These are phyloP conservation scores for Misgurnus anguillicaudatus DNA, from an alignment of 2,113 vertebrate genomes.

Conservation along the genomic window DNA sequence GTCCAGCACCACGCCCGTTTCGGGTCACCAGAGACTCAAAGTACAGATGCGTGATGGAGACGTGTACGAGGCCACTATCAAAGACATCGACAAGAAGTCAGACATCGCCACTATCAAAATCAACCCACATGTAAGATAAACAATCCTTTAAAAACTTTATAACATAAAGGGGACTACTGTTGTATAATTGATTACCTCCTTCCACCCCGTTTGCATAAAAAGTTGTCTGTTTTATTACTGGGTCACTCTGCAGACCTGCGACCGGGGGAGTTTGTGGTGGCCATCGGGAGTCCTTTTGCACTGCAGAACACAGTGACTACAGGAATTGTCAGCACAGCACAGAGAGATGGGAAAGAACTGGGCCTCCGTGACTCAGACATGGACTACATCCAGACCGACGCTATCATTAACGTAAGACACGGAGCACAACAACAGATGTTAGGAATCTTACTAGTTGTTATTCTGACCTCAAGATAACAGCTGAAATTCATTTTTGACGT, in stretches of 20 bases:
- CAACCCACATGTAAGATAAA: constrained; percentile 77
- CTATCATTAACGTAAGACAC: constrained; percentile 92
- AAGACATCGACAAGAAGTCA: constrained; percentile 91
- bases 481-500: neutral
- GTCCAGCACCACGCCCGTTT: constrained; percentile 76
- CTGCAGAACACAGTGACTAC: constrained; percentile 98
- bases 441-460: neutral
- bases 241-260: constrained; percentile 88
- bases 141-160: neutral
- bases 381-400: constrained; percentile 97
- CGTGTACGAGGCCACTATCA: constrained; percentile 85
- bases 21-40: constrained; percentile 85
- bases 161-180: neutral
- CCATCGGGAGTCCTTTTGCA: constrained; percentile 93
- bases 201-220: constrained; percentile 70
- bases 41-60: constrained; percentile 88
- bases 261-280: constrained; percentile 92
- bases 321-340: constrained; percentile 93
- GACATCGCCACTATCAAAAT: constrained; percentile 95
- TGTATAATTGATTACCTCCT: neutral
- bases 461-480: neutral
- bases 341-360: constrained; percentile 89
- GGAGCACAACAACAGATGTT: neutral
- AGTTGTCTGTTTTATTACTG: constrained; percentile 79
- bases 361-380: constrained; percentile 91